Evolutionary conservation across 2,113 vertebrate species (phyloP), one percentile per base, ranked within the genome.

Genomic region (Callochromis pleurospilus): DNA sequence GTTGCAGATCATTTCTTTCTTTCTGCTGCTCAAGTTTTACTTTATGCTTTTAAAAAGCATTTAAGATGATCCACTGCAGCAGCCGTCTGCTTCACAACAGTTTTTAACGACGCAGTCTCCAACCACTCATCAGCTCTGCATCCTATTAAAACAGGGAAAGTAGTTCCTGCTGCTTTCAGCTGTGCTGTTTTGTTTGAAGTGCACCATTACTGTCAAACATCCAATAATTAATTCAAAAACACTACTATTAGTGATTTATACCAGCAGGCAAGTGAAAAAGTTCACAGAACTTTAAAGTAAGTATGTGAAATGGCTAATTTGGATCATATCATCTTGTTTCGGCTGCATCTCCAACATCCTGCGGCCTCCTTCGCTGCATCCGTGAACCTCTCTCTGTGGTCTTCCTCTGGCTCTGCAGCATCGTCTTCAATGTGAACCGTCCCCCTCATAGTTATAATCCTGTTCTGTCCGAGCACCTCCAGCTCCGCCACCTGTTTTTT

Each of bases 341-440:
- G 1, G 40, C 68, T 26, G n/a, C 38, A 47, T 75, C 70, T 75
- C 14, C 2, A 47, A 6, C 68, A 75, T 75, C 68, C 40, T 29
- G n/a, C 1, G 0, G 0, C 36, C 38, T 70, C 65, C 38, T 70
- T 15, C 0, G 5, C 7, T 21, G 36, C 33, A 68, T 68, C 5
- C 5, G 1, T 24, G 65, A 42, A 70, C 7, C n/a, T 42, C 6
- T 15, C 4, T 14, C 24, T 75, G 4, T 29, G 68, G 21, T 75
- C 6, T 75, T 19, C 3, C 14, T 73, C 6, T 26, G 3, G 6
- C 68, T 26, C 24, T 15, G 40, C 68, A 73, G 68, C 40, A 11
- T 17, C 17, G 1, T 36, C 13, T 47, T 26, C 21, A 26, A 17
- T 17, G n/a, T 40, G 62, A 70, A 14, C 36, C 1, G 2, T 14